phyloP scores from a whole-genome alignment of 2,888 invertebrate species.

The Encarsia formosa region DNA sequence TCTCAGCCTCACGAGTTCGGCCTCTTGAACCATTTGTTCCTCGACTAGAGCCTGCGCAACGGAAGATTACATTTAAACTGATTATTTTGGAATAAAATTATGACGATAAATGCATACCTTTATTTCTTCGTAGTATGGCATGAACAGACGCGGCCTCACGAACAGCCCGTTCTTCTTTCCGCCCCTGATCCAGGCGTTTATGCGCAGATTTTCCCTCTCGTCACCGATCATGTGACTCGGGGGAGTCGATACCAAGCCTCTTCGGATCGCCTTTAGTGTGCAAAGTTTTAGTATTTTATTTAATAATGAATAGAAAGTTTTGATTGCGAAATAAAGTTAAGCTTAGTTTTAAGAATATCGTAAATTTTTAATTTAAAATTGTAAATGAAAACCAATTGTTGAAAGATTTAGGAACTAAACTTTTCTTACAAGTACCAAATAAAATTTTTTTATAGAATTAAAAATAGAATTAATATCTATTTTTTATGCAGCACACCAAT shows the following conservation, averaged over 20 bases:
- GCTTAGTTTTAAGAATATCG: neutral
- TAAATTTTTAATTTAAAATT: neutral
- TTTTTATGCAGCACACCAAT: no score
- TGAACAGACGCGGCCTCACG: slow-evolving; percentile 84
- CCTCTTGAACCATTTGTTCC: slow-evolving; percentile 77
- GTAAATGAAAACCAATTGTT: slow-evolving; percentile 5
- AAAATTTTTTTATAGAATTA: no score
- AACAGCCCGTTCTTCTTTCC: slow-evolving; percentile 67
- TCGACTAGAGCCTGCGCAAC: slow-evolving; percentile 66
- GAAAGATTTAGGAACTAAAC: no score
- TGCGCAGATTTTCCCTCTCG: slow-evolving; percentile 59
- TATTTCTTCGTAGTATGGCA: slow-evolving; percentile 92
- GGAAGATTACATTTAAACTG: no score
- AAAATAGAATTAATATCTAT: no score
- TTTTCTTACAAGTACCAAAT: no score
- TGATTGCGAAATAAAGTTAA: slow-evolving; percentile 4
- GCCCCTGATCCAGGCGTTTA: slow-evolving; percentile 78
- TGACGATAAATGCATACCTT: slow-evolving; percentile 58
- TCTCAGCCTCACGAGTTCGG: slow-evolving; percentile 66
- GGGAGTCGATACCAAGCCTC: slow-evolving; percentile 76
- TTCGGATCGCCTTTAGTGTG: slow-evolving; percentile 54
- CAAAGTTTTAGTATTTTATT: no score
- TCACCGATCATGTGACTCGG: slow-evolving; percentile 84
- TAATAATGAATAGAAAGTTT: no score
- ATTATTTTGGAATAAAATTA: no score